Evolutionary conservation across 1,140 invertebrate genomes (phyloP).

Genomic region (Helicoverpa zea): DNA sequence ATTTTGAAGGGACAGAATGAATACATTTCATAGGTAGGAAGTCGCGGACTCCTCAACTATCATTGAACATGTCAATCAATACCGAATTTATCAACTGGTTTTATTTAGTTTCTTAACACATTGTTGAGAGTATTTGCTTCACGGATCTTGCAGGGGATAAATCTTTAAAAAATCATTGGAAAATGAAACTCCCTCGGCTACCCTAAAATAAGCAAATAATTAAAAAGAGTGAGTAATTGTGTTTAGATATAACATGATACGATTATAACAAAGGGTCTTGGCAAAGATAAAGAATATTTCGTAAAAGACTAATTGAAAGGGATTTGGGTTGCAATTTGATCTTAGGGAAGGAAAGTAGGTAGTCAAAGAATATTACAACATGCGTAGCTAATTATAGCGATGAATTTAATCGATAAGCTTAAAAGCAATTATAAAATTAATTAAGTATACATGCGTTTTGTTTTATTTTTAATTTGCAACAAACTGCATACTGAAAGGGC

Average conservation of each 20-base stretch:
- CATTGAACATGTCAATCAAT: too few species aligned
- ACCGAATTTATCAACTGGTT: too few species aligned
- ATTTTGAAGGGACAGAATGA: too few species aligned
- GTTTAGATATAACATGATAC: neutral
- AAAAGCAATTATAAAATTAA: constrained; percentile 42
- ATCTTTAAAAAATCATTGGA: neutral
- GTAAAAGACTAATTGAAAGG: constrained; percentile 43
- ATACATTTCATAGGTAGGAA: too few species aligned
- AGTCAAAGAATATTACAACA: constrained; percentile 43
- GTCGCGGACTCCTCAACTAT: too few species aligned
- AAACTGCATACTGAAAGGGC: too few species aligned
- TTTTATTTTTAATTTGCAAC: too few species aligned
- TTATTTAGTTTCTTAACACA: too few species aligned
- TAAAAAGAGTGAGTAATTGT: neutral
- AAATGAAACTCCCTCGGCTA: neutral
- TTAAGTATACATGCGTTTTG: constrained; percentile 12
- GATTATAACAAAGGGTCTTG: constrained; percentile 21
- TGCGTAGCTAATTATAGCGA: constrained; percentile 50
- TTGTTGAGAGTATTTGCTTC: too few species aligned
- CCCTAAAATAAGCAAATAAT: neutral
- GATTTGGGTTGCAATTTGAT: constrained; percentile 41
- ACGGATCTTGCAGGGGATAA: neutral
- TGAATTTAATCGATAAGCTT: constrained; percentile 49
- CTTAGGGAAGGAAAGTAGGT: constrained; percentile 19
- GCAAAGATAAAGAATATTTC: constrained; percentile 41